Percentiles rank a stretch among this genome's conserved stretches.
phyloP scores from a whole-genome alignment of 1,140 invertebrate genomes.

The Leptinotarsa texana region DNA sequence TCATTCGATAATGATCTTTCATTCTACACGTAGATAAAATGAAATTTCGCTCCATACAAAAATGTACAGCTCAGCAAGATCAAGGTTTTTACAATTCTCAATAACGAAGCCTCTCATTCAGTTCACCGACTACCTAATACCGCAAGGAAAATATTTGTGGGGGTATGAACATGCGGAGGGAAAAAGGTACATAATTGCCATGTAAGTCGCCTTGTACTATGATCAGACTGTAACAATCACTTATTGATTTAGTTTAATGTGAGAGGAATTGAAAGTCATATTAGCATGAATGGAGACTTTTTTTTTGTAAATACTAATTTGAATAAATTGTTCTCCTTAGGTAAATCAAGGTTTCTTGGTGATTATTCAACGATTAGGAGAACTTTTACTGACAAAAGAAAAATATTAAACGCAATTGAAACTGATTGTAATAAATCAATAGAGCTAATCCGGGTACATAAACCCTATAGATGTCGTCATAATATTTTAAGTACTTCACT shows the following conservation, averaged over 20 bases:
- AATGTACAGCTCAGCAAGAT: not conserved
- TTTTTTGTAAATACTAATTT: not conserved
- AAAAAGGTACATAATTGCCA: not conserved
- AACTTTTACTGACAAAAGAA: not conserved
- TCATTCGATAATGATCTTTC: too few species aligned
- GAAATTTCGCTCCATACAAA: too few species aligned
- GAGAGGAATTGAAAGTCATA: not conserved
- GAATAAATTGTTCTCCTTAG: not conserved
- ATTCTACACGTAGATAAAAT: too few species aligned
- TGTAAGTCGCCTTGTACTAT: not conserved
- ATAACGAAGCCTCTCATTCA: not conserved
- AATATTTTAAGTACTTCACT: too few species aligned
- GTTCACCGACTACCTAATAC: not conserved
- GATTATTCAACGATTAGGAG: not conserved
- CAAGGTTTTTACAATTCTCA: not conserved
- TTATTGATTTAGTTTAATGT: not conserved
- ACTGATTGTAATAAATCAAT: too few species aligned
- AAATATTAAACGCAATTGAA: too few species aligned
- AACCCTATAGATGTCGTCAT: too few species aligned
- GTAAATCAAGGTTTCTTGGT: not conserved
- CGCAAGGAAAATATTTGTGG: not conserved
- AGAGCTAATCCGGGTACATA: too few species aligned
- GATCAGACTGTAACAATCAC: not conserved
- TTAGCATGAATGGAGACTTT: not conserved
- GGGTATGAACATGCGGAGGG: not conserved